phyloP scores from a whole-genome alignment of 2,797 vertebrate genomes.

The Neopelma chrysocephalum region DNA sequence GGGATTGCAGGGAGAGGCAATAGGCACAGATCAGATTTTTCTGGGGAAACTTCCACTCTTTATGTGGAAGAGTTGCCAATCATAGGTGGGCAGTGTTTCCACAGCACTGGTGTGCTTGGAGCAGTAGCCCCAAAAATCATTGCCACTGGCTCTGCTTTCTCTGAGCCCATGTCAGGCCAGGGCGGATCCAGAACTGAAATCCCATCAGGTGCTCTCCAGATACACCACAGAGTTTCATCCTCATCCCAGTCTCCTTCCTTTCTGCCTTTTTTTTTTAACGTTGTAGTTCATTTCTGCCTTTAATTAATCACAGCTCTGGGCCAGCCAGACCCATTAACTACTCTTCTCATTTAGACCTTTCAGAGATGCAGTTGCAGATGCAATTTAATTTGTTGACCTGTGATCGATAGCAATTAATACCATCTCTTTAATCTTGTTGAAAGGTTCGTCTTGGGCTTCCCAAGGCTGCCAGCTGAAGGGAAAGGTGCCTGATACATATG shows the following conservation, averaged over 20 bases:
- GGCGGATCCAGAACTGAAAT: neutral
- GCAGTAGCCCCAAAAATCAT: neutral
- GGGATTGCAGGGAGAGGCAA: fast-evolving
- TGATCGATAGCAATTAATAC: constrained; percentile 98
- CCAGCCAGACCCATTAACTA: constrained; percentile 87
- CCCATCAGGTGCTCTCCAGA: neutral
- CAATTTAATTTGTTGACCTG: constrained; percentile 93
- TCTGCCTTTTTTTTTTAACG: neutral
- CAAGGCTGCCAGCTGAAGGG: constrained; percentile 64
- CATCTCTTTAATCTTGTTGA: constrained; percentile 92
- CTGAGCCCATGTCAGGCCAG: neutral
- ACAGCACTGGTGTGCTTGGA: neutral
- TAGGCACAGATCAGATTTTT: neutral
- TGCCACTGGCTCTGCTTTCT: fast-evolving
- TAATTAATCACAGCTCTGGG: constrained; percentile 88
- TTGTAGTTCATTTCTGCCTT: constrained; percentile 77
- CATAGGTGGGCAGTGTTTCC: neutral
- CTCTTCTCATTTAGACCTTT: constrained; percentile 81
- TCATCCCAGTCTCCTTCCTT: neutral
- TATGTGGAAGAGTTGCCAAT: fast-evolving
- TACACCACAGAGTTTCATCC: neutral
- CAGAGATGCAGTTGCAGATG: constrained; percentile 83
- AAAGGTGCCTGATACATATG: constrained; percentile 35
- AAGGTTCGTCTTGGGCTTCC: constrained; percentile 82
- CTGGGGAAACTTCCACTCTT: neutral